Evolutionary conservation across 2,113 vertebrate genomes (phyloP).

Genomic region (Urocynchramus pylzowi): DNA sequence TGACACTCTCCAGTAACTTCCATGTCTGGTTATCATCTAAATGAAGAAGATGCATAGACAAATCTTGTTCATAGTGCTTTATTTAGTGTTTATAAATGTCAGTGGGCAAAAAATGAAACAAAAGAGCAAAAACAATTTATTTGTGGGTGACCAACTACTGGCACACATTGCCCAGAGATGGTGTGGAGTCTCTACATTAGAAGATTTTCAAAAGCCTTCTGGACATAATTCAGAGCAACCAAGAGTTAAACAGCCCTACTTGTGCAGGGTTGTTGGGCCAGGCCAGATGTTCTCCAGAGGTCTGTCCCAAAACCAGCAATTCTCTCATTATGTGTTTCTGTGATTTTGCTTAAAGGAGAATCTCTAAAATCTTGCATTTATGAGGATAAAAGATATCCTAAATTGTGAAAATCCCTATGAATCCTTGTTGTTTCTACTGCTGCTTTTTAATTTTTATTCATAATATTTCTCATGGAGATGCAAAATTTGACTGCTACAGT

Average conservation of each 20-base stretch:
- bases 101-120: background rate
- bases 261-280: background rate
- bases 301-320: background rate
- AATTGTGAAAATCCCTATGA: background rate
- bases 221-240: fast-evolving
- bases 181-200: fast-evolving
- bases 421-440: background rate
- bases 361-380: background rate
- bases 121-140: background rate
- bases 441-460: background rate
- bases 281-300: background rate
- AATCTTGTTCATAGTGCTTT: background rate
- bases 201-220: background rate
- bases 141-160: fast-evolving
- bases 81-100: background rate
- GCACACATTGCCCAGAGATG: background rate
- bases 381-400: background rate
- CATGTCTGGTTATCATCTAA: background rate
- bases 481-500: background rate
- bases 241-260: background rate
- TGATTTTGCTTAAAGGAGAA: background rate
- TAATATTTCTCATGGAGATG: background rate
- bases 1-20: background rate
- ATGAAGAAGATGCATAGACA: background rate
- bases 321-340: background rate